Percentiles rank a stretch among this genome's conserved stretches.
phyloP scores from a whole-genome alignment of 30 jellyfish, hydroid and myxozoan genomes.

The Hydractinia symbiolongicarpus region DNA sequence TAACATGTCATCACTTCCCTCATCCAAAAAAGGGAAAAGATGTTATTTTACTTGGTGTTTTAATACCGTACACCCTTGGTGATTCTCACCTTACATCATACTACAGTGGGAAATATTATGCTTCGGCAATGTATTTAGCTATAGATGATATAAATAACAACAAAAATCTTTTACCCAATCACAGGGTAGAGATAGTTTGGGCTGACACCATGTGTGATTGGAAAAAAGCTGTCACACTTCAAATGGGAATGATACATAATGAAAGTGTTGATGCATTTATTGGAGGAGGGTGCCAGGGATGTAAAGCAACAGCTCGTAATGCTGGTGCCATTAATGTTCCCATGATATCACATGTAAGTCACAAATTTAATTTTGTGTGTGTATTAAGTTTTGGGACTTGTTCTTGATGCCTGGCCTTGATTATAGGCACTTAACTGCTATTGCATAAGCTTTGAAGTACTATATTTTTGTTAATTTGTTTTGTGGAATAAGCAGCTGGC shows the following conservation, averaged over 20 bases:
- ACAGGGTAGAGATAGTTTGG: constrained; percentile 59
- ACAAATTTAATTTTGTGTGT: background rate
- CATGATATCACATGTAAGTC: constrained; percentile 89
- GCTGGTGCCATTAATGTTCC: constrained; percentile 88
- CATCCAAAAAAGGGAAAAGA: constrained; percentile 25
- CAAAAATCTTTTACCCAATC: constrained; percentile 46
- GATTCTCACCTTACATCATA: constrained; percentile 56
- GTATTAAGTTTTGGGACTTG: too few species aligned
- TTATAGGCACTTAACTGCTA: too few species aligned
- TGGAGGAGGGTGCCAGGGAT: constrained; percentile 84
- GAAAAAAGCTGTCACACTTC: constrained; percentile 47
- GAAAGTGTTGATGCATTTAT: constrained; percentile 78
- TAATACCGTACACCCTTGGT: constrained; percentile 70
- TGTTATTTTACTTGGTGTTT: constrained; percentile 66
- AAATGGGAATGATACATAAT: constrained; percentile 40
- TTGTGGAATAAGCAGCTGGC: too few species aligned
- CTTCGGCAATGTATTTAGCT: constrained; percentile 79
- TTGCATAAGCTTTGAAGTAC: too few species aligned
- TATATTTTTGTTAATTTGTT: too few species aligned
- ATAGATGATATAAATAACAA: constrained; percentile 65
- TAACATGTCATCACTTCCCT: constrained; percentile 21
- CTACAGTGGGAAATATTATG: constrained; percentile 77
- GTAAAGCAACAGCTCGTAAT: constrained; percentile 70
- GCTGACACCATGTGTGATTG: constrained; percentile 76
- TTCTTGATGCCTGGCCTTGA: too few species aligned